Conservation (phyloP, 2,113 vertebrate genomes). For the Myiagra hebetior region DNA sequence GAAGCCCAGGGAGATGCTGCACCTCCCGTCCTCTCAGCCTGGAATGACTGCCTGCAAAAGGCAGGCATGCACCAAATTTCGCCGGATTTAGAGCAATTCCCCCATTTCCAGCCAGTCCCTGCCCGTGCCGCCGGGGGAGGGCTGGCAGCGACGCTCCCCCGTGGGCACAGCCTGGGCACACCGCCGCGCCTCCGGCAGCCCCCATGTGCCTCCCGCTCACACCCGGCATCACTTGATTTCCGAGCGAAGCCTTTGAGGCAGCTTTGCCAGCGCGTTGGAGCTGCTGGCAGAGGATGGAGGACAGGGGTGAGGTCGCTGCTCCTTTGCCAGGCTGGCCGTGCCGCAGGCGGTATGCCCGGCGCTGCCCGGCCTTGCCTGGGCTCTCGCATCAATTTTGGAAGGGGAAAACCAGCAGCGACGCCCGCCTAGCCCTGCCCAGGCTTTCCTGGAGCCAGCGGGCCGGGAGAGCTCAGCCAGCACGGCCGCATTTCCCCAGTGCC, state of each 20-base stretch:
- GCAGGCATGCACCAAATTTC: neutral
- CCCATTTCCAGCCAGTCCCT: neutral
- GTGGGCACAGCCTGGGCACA: neutral
- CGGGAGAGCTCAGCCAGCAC: neutral
- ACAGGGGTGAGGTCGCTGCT: neutral
- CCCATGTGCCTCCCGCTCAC: neutral
- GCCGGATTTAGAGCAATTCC: neutral
- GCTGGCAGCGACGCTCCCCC: neutral
- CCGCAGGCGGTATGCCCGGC: neutral
- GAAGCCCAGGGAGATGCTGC: neutral
- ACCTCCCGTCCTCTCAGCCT: neutral
- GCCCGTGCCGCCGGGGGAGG: neutral
- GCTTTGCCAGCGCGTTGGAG: neutral
- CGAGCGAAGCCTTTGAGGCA: neutral
- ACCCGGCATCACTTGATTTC: neutral
- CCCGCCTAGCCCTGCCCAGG: neutral
- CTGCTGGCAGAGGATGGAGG: neutral
- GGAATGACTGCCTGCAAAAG: neutral
- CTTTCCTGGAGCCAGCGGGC: neutral
- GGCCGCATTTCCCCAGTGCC: neutral
- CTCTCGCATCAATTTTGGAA: neutral
- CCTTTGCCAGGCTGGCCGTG: neutral
- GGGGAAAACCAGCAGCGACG: neutral
- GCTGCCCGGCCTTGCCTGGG: neutral
- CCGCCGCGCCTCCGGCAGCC: neutral